phyloP scores from a whole-genome alignment of 2,888 invertebrate genomes.

The Eueremaeus valkanovi region DNA sequence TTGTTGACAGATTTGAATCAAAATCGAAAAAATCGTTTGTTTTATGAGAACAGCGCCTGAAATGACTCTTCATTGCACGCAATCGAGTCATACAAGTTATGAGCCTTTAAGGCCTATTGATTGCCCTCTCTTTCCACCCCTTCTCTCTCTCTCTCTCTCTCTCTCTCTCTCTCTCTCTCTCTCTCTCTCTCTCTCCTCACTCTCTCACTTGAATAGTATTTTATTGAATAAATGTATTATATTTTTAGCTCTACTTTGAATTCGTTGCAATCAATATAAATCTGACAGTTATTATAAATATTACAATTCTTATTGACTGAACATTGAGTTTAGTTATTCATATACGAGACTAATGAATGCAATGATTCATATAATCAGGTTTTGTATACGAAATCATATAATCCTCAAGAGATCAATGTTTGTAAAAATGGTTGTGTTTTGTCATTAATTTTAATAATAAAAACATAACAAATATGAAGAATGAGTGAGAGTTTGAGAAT shows the following conservation, averaged over 20 bases:
- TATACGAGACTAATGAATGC: not conserved
- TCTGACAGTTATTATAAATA: no score
- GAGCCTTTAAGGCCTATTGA: not conserved
- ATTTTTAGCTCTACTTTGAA: not conserved
- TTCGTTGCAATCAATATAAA: no score
- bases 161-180: no score
- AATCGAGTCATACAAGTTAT: not conserved
- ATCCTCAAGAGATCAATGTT: conserved; percentile 22
- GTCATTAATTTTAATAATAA: not conserved
- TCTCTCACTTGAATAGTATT: no score
- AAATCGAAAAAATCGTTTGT: not conserved
- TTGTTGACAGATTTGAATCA: not conserved
- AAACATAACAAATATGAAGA: not conserved
- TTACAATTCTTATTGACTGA: not conserved
- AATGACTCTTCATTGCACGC: conserved; percentile 28
- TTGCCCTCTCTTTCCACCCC: not conserved
- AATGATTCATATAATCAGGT: no score
- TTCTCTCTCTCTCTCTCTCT: no score
- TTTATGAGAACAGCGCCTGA: conserved; percentile 10
- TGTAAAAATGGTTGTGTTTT: not conserved
- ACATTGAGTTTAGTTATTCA: not conserved
- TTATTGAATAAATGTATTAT: not conserved
- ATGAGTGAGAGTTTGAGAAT: no score
- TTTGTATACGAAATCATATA: no score
- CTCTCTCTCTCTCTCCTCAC: no score